These are phyloP conservation scores for Oeneis ivallda DNA, from an alignment of 2,888 invertebrate genomes.

Conservation along the genomic window DNA sequence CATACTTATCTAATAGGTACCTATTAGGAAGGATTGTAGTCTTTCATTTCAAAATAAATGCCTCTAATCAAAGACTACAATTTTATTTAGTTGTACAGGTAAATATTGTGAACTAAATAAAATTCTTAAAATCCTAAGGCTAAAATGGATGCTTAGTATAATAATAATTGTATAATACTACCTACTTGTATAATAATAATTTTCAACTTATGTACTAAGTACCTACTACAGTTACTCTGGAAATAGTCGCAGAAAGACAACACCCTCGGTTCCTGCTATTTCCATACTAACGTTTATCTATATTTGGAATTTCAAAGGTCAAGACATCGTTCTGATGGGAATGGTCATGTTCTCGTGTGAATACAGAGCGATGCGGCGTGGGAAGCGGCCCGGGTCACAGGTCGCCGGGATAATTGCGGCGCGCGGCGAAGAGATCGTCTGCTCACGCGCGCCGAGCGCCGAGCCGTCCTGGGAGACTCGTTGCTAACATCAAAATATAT, in stretches of 20 bases:
- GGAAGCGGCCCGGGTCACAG: conserved; percentile 59
- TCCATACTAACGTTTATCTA: neutral
- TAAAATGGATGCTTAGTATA: too few species aligned
- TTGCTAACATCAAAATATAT: conserved; percentile 1
- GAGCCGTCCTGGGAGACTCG: conserved; percentile 39
- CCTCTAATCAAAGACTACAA: too few species aligned
- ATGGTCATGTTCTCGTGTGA: conserved; percentile 74
- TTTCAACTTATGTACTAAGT: too few species aligned
- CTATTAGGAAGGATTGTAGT: too few species aligned
- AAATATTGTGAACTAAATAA: too few species aligned
- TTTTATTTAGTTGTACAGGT: too few species aligned
- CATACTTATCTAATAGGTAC: too few species aligned
- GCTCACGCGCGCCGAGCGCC: conserved; percentile 48
- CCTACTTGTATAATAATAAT: too few species aligned
- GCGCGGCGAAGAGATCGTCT: conserved; percentile 52
- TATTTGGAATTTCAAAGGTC: conserved; percentile 9
- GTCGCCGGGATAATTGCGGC: conserved; percentile 73
- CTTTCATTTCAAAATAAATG: too few species aligned
- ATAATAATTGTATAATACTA: too few species aligned
- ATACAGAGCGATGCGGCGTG: conserved; percentile 57
- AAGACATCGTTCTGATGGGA: conserved; percentile 63
- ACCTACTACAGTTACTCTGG: too few species aligned
- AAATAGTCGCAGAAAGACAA: neutral
- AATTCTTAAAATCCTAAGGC: too few species aligned
- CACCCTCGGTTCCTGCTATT: neutral